Evolutionary conservation across 2,113 vertebrate genomes (phyloP).

Genomic region (Poeciliopsis occidentalis): DNA sequence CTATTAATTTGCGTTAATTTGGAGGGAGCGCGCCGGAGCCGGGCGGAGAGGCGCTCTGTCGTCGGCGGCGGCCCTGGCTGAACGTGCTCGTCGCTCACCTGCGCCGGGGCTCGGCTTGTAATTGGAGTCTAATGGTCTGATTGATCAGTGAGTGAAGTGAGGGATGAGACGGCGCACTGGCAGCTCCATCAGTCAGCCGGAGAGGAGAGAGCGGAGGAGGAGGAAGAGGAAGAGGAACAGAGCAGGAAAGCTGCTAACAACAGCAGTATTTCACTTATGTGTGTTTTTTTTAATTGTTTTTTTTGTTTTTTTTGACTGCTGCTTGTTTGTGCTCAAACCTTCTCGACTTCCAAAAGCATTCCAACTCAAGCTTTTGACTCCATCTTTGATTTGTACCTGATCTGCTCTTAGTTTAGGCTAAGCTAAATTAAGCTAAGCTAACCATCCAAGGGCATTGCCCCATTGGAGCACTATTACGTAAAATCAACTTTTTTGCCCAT

Average conservation of each 20-base stretch:
- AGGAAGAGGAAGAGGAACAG: constrained; percentile 42
- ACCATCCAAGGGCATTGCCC: neutral
- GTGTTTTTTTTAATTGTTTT: no score
- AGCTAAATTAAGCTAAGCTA: neutral
- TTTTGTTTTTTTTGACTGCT: constrained; percentile 15
- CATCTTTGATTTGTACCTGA: constrained; percentile 20
- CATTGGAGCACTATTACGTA: neutral
- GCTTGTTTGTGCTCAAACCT: neutral
- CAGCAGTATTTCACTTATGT: constrained; percentile 19
- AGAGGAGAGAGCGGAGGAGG: constrained; percentile 32
- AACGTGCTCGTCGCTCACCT: constrained; percentile 81
- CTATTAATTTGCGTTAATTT: constrained; percentile 87
- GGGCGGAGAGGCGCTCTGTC: constrained; percentile 52
- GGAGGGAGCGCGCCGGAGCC: constrained; percentile 64
- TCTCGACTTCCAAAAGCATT: neutral
- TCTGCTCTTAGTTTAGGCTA: neutral
- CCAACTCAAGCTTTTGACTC: constrained; percentile 9
- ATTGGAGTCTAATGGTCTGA: constrained; percentile 86
- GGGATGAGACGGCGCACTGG: constrained; percentile 72
- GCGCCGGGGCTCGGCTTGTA: constrained; percentile 74
- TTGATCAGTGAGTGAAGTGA: constrained; percentile 81
- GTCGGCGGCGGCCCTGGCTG: constrained; percentile 48
- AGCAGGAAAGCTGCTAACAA: constrained; percentile 36
- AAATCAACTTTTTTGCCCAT: no score
- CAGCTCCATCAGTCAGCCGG: constrained; percentile 73